These are phyloP conservation scores for Tyria jacobaeae DNA, from an alignment of 2,888 invertebrate species.

Conservation along the genomic window DNA sequence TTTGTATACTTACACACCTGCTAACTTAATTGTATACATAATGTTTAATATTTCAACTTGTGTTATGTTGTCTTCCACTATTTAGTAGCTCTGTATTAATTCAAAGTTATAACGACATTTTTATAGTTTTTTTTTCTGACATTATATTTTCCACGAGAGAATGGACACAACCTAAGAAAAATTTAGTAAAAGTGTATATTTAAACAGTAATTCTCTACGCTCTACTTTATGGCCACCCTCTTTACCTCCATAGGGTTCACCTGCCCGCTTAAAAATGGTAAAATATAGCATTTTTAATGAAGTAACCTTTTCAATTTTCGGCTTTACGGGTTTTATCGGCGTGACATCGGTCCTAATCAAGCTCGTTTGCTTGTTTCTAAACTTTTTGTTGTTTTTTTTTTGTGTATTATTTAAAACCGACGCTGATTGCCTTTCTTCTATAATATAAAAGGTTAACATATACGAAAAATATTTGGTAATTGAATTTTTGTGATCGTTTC, in stretches of 20 bases:
- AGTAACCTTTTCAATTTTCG: conserved; percentile 85
- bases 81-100: too few relatives aligned
- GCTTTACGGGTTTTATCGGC: conserved; percentile 83
- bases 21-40: too few relatives aligned
- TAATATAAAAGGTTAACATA: conserved; percentile 62
- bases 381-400: conserved; percentile 60
- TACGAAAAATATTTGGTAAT: conserved; percentile 67
- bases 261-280: conserved; percentile 82
- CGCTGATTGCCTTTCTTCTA: conserved; percentile 78
- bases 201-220: conserved; percentile 39
- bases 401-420: conserved; percentile 62
- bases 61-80: too few relatives aligned
- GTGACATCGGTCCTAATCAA: conserved; percentile 84
- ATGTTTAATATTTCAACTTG: too few relatives aligned
- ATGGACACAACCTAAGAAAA: neutral
- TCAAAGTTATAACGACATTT: too few relatives aligned
- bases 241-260: conserved; percentile 72
- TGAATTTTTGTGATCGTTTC: conserved; percentile 69
- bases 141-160: too few relatives aligned
- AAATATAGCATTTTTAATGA: conserved; percentile 86
- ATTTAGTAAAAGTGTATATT: conserved; percentile 11
- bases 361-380: conserved; percentile 71
- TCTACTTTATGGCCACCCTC: conserved; percentile 65
- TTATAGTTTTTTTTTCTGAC: too few relatives aligned
- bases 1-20: too few relatives aligned